These are phyloP conservation scores for Anguilla marmorata DNA, from an alignment of 2,797 vertebrate species.

Conservation along the genomic window DNA sequence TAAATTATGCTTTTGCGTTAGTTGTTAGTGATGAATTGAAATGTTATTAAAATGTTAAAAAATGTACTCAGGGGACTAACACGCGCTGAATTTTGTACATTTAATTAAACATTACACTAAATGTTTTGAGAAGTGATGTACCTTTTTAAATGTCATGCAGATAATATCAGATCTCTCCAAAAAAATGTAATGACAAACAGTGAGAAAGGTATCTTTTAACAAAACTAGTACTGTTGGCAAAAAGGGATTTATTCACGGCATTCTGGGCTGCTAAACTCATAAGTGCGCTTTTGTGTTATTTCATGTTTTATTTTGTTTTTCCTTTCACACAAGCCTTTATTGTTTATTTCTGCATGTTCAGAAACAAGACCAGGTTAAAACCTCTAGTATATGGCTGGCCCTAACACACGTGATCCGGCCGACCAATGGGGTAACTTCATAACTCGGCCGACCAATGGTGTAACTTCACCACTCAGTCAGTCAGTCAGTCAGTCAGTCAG, in stretches of 20 bases:
- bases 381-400: too few species aligned
- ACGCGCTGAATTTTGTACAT: background rate
- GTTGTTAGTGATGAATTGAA: background rate
- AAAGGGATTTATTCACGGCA: background rate
- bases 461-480: too few species aligned
- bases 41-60: background rate
- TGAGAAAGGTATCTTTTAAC: background rate
- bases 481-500: too few species aligned
- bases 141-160: background rate
- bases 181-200: background rate
- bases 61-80: background rate
- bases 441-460: too few species aligned
- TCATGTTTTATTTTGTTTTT: background rate
- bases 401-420: too few species aligned
- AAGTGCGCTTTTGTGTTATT: background rate
- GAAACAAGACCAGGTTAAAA: background rate
- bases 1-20: background rate
- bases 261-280: background rate
- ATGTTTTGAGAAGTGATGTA: background rate
- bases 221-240: background rate
- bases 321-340: background rate
- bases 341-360: background rate
- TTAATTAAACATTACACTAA: background rate
- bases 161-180: background rate
- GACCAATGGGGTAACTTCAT: too few species aligned